A percentile compares a stretch with the other conserved stretches of the same genome.
Evolutionary conservation across 2,888 invertebrate species (phyloP).

Genomic region (Spialia ferax): DNA sequence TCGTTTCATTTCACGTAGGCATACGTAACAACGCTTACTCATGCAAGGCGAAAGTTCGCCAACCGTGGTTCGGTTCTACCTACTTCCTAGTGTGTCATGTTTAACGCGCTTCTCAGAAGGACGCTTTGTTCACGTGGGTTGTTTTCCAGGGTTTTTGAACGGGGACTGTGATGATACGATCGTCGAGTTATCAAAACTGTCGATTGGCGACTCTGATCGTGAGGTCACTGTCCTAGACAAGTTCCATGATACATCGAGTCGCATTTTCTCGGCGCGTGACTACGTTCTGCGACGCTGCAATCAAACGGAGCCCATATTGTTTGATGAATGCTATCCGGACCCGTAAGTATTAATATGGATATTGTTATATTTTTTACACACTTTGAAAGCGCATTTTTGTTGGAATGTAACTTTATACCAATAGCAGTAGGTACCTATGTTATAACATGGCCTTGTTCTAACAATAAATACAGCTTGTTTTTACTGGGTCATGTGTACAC

Average conservation of each 20-base stretch:
- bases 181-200: constrained; percentile 83
- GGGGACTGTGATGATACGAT: constrained; percentile 87
- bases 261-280: constrained; percentile 73
- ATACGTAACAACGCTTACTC: constrained; percentile 70
- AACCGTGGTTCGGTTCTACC: neutral
- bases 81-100: constrained; percentile 79
- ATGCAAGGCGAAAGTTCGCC: constrained; percentile 73
- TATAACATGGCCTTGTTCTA: constrained; percentile 24
- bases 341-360: constrained; percentile 76
- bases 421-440: too few relatives aligned
- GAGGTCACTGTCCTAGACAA: constrained; percentile 78
- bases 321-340: constrained; percentile 89
- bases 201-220: constrained; percentile 77
- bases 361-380: neutral
- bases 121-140: constrained; percentile 52
- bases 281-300: constrained; percentile 89
- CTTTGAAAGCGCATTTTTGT: too few relatives aligned
- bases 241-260: constrained; percentile 71
- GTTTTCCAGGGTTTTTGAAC: constrained; percentile 80
- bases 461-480: constrained; percentile 31
- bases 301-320: constrained; percentile 87
- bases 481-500: constrained; percentile 43
- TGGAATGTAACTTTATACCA: too few relatives aligned
- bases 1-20: constrained; percentile 46
- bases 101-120: constrained; percentile 19